Conservation (phyloP, 2,797 vertebrate species). For the Onychomys leucogaster region DNA sequence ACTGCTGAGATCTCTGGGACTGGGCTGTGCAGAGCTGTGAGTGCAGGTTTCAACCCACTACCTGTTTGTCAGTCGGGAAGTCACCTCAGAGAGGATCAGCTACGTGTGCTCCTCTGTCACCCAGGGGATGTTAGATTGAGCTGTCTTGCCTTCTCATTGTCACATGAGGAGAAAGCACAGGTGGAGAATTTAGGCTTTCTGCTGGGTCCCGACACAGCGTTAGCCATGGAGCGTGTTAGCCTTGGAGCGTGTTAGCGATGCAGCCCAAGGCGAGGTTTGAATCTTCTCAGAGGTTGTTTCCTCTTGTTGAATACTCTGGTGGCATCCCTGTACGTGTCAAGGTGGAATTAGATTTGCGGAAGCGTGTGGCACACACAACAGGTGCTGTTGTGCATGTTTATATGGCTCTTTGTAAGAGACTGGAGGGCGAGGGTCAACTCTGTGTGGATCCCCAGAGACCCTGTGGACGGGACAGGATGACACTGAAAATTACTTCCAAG, state of each 20-base stretch:
- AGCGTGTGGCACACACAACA: background rate
- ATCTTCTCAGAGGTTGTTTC: background rate
- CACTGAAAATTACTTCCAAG: background rate
- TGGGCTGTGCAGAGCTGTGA: background rate
- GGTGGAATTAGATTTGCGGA: background rate
- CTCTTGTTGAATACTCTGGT: background rate
- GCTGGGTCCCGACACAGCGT: background rate
- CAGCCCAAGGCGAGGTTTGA: background rate
- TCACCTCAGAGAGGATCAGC: background rate
- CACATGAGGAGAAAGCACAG: background rate
- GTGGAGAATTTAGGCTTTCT: background rate
- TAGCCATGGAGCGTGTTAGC: background rate
- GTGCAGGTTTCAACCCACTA: background rate
- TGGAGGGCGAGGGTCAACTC: background rate
- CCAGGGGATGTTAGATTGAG: background rate
- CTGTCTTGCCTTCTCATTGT: background rate
- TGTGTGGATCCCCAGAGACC: background rate
- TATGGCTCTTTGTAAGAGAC: constrained; percentile 18
- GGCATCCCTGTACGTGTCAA: background rate
- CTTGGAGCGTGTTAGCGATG: background rate
- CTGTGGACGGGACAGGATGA: background rate
- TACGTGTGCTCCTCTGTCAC: background rate
- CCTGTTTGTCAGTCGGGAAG: background rate
- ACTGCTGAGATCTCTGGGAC: background rate
- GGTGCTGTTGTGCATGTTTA: no score